Conservation (phyloP, 2,888 invertebrate genomes). For the Acanthopleura granulata region DNA sequence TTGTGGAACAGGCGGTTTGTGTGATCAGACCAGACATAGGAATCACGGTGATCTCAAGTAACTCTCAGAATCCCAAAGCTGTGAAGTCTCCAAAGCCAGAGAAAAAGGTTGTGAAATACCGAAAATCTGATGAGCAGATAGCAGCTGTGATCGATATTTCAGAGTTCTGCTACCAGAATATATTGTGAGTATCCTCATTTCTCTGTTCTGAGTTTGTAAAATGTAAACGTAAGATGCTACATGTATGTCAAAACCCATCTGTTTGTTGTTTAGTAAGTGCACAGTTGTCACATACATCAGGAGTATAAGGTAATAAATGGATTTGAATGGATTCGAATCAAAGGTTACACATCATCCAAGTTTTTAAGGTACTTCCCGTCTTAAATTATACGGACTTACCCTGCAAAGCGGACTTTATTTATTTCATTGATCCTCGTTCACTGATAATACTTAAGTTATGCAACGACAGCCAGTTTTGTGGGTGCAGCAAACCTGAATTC, state of each 20-base stretch:
- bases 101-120: neutral
- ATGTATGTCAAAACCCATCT: neutral
- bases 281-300: neutral
- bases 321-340: too few species aligned
- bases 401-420: too few species aligned
- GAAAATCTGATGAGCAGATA: constrained; percentile 42
- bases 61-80: neutral
- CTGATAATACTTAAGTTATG: too few species aligned
- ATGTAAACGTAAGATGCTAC: too few species aligned
- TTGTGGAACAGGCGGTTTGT: constrained; percentile 36
- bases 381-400: too few species aligned
- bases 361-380: too few species aligned
- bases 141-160: constrained; percentile 39
- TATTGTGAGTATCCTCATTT: neutral
- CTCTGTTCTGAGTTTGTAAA: too few species aligned
- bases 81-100: constrained; percentile 7
- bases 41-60: constrained; percentile 34
- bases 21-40: constrained; percentile 37
- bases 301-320: too few species aligned
- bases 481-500: too few species aligned
- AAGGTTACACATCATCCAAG: too few species aligned
- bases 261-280: neutral
- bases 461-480: too few species aligned
- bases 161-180: constrained; percentile 42
- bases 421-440: too few species aligned